Base-by-base conservation (phyloP, 2,888 invertebrate genomes). In the Ferrisia virgata region DNA sequence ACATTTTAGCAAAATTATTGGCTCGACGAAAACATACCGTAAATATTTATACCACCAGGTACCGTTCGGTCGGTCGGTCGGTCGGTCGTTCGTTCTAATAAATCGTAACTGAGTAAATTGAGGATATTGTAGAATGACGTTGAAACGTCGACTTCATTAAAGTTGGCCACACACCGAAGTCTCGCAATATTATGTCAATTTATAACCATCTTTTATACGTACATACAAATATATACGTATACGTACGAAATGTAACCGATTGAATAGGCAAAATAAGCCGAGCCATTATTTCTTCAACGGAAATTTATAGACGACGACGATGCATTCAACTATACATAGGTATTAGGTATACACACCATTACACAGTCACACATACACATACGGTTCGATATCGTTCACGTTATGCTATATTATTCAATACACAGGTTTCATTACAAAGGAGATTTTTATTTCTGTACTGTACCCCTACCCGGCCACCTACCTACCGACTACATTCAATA, bases 11-110 rank as follows among this genome's bases (percentile, higher is more conserved):
- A 64, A 28, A 64, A 53, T 53, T 53, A 53, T 22, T 53, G 53
- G 53, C 22, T 11, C 53, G 31, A 15, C 15, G 33, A 33, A 72
- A 72, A 72, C 28, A 69, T 72, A 72, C 33, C 72, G 72, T 33
- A n/a, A 72, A 72, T 72, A 72, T 72, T 72, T 72, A 33, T 36
- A 72, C n/a, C 72, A 72, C 72, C n/a, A 31, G 72, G 72, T 72
- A 36, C 8, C 72, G 58, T 25, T 47, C 47, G n/a, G n/a, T n/a
- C n/a, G n/a, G n/a, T n/a, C n/a, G n/a, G n/a, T n/a, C n/a, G n/a
- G n/a, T n/a, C n/a, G n/a, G n/a, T n/a, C 4, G 72, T 22, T 33
- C 11, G 72, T 15, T 72, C 18, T 72, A 33, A 72, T 72, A 72
- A 72, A 72, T 36, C 33, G 33, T 33, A 72, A 72, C 33, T 33